phyloP scores from a whole-genome alignment of 1,140 invertebrate species.

The Drosophila kepulauana region DNA sequence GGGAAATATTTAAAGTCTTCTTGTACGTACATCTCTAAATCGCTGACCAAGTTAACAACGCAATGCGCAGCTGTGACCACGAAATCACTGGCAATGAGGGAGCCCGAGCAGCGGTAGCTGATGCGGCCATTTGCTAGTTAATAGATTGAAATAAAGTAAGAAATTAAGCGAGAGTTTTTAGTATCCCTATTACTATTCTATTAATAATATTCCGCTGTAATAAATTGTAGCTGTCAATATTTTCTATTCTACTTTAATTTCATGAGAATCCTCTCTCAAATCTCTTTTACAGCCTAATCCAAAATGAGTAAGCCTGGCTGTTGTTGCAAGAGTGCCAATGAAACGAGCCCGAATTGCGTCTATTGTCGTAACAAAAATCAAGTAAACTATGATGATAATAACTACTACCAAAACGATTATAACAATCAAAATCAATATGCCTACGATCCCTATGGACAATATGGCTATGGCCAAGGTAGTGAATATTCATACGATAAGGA shows the following conservation, averaged over 20 bases:
- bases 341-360: conserved; percentile 1
- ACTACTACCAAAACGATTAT: background rate
- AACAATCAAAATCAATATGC: conserved; percentile 3
- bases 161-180: no score
- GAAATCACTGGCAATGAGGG: conserved; percentile 87
- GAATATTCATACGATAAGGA: conserved; percentile 4
- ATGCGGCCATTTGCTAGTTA: conserved; percentile 84
- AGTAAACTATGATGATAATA: background rate
- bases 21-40: conserved; percentile 85
- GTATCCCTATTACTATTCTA: no score
- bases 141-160: background rate
- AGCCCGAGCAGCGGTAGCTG: conserved; percentile 88
- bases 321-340: conserved; percentile 15
- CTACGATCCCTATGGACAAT: background rate
- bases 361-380: conserved; percentile 4
- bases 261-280: no score
- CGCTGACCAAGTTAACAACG: conserved; percentile 85
- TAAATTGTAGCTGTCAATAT: no score
- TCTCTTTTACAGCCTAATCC: background rate
- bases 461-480: background rate
- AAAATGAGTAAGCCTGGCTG: conserved; percentile 35
- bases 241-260: no score
- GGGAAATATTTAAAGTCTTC: background rate
- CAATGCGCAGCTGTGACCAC: conserved; percentile 90
- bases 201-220: no score